phyloP scores from a whole-genome alignment of 2,888 invertebrate genomes.

The Pollenia labialis region DNA sequence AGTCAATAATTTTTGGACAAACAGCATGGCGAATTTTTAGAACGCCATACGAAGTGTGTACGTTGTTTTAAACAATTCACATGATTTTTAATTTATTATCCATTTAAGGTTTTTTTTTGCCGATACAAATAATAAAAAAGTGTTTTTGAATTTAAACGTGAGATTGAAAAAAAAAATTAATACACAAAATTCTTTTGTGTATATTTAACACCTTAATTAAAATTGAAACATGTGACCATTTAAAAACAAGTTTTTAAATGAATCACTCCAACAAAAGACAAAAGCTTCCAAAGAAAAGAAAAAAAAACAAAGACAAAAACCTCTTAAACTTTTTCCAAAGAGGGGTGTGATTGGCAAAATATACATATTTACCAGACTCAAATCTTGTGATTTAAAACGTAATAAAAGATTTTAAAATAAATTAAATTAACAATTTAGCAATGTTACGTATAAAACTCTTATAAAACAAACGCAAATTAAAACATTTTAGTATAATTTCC shows the following conservation, averaged over 20 bases:
- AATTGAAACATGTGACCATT: conserved; percentile 36
- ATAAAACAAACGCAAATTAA: not conserved
- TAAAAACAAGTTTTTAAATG: conserved; percentile 25
- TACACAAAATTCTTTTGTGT: too few relatives aligned
- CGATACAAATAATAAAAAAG: not conserved
- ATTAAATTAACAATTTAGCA: conserved; percentile 13
- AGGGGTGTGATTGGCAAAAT: too few relatives aligned
- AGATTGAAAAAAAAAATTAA: conserved; percentile 36
- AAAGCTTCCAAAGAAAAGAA: not conserved
- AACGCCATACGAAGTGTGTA: too few relatives aligned
- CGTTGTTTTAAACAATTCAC: not conserved
- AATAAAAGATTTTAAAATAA: conserved; percentile 2
- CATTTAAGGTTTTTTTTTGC: not conserved
- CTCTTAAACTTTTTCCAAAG: not conserved
- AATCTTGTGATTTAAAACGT: not conserved
- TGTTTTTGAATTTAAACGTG: conserved; percentile 57
- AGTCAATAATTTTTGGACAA: too few relatives aligned
- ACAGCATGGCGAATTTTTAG: too few relatives aligned
- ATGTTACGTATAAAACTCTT: conserved; percentile 19
- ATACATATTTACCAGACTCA: too few relatives aligned
- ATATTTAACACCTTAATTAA: not conserved
- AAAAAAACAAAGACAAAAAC: not conserved
- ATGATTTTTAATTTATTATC: not conserved
- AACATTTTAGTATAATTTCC: conserved; percentile 32
- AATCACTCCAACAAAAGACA: conserved; percentile 9